phyloP scores from a whole-genome alignment of 2,888 invertebrate species.

The Morpho deidamia region DNA sequence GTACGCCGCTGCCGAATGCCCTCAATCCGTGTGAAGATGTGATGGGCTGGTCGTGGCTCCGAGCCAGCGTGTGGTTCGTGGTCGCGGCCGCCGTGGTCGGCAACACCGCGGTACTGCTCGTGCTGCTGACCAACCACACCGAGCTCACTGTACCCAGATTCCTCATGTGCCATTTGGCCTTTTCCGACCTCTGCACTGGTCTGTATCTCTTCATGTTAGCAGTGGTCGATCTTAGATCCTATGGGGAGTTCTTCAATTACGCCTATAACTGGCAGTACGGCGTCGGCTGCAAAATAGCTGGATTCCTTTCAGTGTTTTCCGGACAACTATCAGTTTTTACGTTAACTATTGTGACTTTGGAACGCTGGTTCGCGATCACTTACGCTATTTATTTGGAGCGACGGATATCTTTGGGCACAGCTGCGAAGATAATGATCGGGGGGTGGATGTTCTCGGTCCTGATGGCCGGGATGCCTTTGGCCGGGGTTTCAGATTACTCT shows the following conservation, averaged over 20 bases:
- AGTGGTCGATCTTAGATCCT: slow-evolving; percentile 89
- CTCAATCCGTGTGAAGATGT: slow-evolving; percentile 94
- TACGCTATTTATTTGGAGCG: slow-evolving; percentile 90
- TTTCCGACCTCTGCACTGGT: slow-evolving; percentile 93
- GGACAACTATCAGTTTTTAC: slow-evolving; percentile 93
- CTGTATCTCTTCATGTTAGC: slow-evolving; percentile 90
- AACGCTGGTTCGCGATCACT: slow-evolving; percentile 91
- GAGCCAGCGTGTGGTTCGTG: slow-evolving; percentile 92
- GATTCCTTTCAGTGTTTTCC: slow-evolving; percentile 92
- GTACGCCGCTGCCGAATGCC: slow-evolving; percentile 87
- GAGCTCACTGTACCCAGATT: slow-evolving; percentile 66
- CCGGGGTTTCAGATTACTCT: slow-evolving; percentile 92
- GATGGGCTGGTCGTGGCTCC: slow-evolving; percentile 88
- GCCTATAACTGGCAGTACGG: slow-evolving; percentile 94
- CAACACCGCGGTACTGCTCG: slow-evolving; percentile 88
- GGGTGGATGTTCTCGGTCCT: slow-evolving; percentile 89
- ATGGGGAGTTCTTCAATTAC: slow-evolving; percentile 92
- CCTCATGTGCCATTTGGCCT: slow-evolving; percentile 85
- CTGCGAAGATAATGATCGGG: slow-evolving; percentile 85
- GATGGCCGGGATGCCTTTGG: slow-evolving; percentile 88
- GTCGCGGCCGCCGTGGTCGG: slow-evolving; percentile 89
- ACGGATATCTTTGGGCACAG: slow-evolving; percentile 84
- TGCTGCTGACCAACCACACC: slow-evolving; percentile 81
- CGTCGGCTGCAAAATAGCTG: slow-evolving; percentile 90
- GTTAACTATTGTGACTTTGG: slow-evolving; percentile 90